phyloP scores from a whole-genome alignment of 2,888 invertebrate genomes.

The Hydriomena furcata region DNA sequence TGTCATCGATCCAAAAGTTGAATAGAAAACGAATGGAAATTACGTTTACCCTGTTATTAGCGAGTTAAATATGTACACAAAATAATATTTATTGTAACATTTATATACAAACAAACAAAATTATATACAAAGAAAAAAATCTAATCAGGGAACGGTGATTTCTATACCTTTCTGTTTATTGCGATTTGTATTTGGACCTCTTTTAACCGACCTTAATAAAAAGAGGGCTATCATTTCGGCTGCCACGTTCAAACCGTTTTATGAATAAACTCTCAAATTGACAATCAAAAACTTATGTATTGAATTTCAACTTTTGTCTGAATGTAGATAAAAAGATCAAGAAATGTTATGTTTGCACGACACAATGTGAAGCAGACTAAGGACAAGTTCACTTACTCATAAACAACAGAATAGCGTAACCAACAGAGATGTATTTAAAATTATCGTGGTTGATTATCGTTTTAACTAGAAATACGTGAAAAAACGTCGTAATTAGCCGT shows the following conservation, averaged over 20 bases:
- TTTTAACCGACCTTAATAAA: neutral
- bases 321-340: neutral
- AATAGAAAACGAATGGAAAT: slow-evolving; percentile 8
- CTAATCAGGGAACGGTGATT: slow-evolving; percentile 6
- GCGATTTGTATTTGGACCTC: neutral
- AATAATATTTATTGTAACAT: slow-evolving; percentile 13
- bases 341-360: neutral
- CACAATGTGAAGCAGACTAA: neutral
- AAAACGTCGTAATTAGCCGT: too few species aligned
- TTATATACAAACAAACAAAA: slow-evolving; percentile 4
- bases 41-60: slow-evolving; percentile 1
- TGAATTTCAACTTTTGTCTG: slow-evolving; percentile 9
- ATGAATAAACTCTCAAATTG: neutral
- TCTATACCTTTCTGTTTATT: slow-evolving; percentile 5
- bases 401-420: neutral
- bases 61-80: slow-evolving; percentile 1
- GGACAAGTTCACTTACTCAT: slow-evolving; percentile 3
- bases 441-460: too few species aligned
- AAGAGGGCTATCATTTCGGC: slow-evolving; percentile 1
- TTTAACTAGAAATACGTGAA: too few species aligned
- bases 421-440: too few species aligned
- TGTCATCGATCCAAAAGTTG: neutral
- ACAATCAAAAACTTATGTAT: slow-evolving; percentile 13
- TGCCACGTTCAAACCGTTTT: neutral
- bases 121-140: slow-evolving; percentile 4